phyloP scores from a whole-genome alignment of 2,113 vertebrate genomes.

The Percina caprodes region DNA sequence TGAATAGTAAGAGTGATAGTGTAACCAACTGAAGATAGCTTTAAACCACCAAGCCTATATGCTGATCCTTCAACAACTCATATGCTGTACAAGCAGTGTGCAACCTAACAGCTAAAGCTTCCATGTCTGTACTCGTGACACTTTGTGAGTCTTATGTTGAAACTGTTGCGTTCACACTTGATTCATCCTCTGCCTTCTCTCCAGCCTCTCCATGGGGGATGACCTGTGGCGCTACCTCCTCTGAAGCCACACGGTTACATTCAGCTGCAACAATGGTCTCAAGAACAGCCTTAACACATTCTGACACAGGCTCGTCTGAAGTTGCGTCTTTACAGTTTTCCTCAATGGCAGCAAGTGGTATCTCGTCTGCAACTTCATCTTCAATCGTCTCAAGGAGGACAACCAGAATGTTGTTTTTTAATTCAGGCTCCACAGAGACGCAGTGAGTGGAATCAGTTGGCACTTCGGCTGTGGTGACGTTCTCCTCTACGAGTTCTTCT shows the following conservation, averaged over 20 bases:
- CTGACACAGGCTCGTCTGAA: not conserved
- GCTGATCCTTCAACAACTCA: conserved; percentile 41
- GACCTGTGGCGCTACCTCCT: not conserved
- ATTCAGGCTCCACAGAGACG: not conserved
- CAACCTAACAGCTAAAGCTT: conserved; percentile 35
- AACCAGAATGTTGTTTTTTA: too few species aligned
- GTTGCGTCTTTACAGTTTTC: not conserved
- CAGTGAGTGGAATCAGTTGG: not conserved
- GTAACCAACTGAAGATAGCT: conserved; percentile 3
- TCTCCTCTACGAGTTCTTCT: not conserved
- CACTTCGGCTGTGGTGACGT: not conserved
- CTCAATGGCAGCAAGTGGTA: not conserved
- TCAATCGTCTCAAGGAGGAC: not conserved
- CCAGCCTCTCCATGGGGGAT: not conserved
- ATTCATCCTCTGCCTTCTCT: not conserved
- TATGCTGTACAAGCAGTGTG: conserved; percentile 47
- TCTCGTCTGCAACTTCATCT: not conserved
- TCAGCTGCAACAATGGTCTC: not conserved
- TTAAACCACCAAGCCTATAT: conserved; percentile 9
- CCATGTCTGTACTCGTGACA: not conserved
- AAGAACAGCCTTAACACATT: not conserved
- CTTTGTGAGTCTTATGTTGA: not conserved
- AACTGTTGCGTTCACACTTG: not conserved
- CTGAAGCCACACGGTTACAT: not conserved
- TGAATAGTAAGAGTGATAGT: conserved; percentile 48